Conservation (phyloP, 2,888 invertebrate genomes). For the Drosophila falleni region DNA sequence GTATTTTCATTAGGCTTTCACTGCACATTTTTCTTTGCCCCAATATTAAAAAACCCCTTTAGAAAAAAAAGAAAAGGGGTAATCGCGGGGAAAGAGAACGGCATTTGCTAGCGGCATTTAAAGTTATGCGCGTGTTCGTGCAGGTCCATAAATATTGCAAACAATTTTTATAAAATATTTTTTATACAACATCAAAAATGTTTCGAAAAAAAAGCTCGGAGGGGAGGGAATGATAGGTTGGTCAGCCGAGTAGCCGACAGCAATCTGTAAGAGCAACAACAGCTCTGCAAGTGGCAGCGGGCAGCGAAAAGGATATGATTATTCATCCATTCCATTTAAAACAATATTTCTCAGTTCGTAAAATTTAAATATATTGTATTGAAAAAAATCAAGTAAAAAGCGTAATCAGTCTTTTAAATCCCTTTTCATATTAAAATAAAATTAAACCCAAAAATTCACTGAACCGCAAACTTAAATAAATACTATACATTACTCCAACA, state of each 20-base stretch:
- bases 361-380: constrained; percentile 2
- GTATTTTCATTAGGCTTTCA: constrained; percentile 17
- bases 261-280: constrained; percentile 14
- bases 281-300: constrained; percentile 12
- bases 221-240: neutral
- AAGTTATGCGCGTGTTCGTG: constrained; percentile 32
- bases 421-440: neutral
- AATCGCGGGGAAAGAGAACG: constrained; percentile 5
- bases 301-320: constrained; percentile 7
- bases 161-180: constrained; percentile 37
- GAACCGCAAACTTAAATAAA: neutral
- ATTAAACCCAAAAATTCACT: neutral
- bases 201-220: constrained; percentile 19
- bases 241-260: constrained; percentile 12
- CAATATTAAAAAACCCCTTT: constrained; percentile 1
- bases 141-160: constrained; percentile 43
- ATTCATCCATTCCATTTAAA: constrained; percentile 8
- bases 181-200: constrained; percentile 29
- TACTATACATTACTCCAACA: neutral
- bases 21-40: constrained; percentile 2
- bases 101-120: constrained; percentile 28
- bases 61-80: neutral
- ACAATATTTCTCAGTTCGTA: neutral
- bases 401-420: neutral
- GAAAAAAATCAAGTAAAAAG: neutral